Base-by-base conservation (phyloP, 2,888 invertebrate genomes). In the Lasioglossum morio region DNA sequence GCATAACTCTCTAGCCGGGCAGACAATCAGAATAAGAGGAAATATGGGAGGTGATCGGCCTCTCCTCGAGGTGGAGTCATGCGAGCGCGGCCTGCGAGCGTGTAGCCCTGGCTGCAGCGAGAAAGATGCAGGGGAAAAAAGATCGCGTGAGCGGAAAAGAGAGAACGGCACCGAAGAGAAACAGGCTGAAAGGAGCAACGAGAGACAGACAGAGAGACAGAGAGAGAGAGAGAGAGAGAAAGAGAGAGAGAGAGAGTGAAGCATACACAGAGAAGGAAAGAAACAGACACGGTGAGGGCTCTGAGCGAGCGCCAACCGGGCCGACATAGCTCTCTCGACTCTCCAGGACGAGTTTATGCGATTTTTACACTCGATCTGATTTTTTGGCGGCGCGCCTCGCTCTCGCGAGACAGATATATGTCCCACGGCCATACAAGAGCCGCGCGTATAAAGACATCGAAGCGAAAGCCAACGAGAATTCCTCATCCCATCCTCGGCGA, bases 381-480 rank as follows among this genome's bases (percentile, higher is more conserved):
- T 95, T 95, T 95, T 95, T 95, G 95, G 95, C 95, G 95, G 95
- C 94, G 94, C 93, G 94, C 94, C 94, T 93, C 94, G 94, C 92
- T 94, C 93, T 94, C 92, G 93, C 93, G 93, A 94, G 94, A 94
- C 94, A 95, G 95, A 95, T 94, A 95, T 94, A 94, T 94, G 94
- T 95, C 94, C 94, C 94, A 94, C 93, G 94, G 94, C 92, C 91
- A 92, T 94, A 94, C 94, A 94, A 95, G 94, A 94, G 94, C 93
- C 93, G 93, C 94, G 94, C 94, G 94, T 95, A 95, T 95, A 95
- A 95, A 95, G 95, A 95, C 95, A 95, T 95, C 95, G 94, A 93
- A 92, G 93, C 94, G 91, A 94, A 89, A 94, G 94, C 94, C 95
- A 95, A 94, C 94, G 94, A 95, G 95, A 95, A 95, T 95, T 95